phyloP scores from a whole-genome alignment of 2,113 vertebrate genomes.

The Colistium nudipinnis region DNA sequence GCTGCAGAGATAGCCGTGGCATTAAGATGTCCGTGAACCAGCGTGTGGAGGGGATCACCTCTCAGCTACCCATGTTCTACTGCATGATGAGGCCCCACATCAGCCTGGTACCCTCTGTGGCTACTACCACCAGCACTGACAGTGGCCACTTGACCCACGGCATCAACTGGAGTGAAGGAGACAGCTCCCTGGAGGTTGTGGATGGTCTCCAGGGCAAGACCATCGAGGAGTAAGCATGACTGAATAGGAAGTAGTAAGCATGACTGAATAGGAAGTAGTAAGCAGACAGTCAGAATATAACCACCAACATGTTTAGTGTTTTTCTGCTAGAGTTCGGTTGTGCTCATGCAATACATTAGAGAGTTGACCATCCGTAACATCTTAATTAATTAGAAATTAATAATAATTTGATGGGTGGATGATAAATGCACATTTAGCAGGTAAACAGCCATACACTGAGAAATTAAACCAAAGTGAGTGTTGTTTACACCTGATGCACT shows the following conservation, averaged over 20 bases:
- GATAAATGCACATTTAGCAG: no score
- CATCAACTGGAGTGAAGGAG: constrained; percentile 91
- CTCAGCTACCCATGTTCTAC: constrained; percentile 89
- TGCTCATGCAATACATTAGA: neutral
- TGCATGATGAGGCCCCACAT: constrained; percentile 87
- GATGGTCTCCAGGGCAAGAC: constrained; percentile 88
- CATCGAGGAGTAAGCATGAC: constrained; percentile 84
- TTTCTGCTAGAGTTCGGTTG: no score
- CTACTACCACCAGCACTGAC: constrained; percentile 11
- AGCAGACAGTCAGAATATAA: neutral
- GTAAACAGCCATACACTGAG: no score
- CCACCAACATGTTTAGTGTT: no score
- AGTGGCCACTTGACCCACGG: constrained; percentile 68
- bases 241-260: neutral
- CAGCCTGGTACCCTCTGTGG: constrained; percentile 81
- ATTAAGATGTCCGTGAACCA: constrained; percentile 88
- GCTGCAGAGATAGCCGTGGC: constrained; percentile 83
- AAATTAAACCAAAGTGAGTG: no score
- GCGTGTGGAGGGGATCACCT: constrained; percentile 86
- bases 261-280: no score
- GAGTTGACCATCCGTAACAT: neutral
- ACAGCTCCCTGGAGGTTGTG: constrained; percentile 88
- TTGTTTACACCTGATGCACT: no score
- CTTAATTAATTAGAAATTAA: neutral
- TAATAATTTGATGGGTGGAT: no score